Base-by-base conservation (phyloP, 2,888 invertebrate genomes). In the Stegophylla sp. region DNA sequence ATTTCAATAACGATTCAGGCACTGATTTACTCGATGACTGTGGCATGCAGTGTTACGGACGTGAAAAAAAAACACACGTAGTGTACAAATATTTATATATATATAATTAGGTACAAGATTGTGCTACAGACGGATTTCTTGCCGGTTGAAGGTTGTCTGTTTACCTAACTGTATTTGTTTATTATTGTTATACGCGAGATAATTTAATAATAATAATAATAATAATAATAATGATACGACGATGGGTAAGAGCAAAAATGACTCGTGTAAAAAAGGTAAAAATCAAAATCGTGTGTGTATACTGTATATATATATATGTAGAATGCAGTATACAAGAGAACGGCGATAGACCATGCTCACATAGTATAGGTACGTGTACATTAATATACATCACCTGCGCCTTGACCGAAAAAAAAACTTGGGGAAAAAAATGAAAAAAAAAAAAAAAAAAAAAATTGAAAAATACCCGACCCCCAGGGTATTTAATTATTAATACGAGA, bases 361-460 rank as follows among this genome's bases (percentile, higher is more conserved):
- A n/a, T n/a, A n/a, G 34, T 34, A 34, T 34, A 34, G 0, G 17
- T 43, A n/a, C 10, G 13, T 41, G 7, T 10, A 64, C 23, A 66
- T 56, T 77, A 79, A 59, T 69, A 59, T 17, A 61, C 79, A 79
- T 79, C 79, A 79, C 79, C 79, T 79, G 79, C 71, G 34, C n/a
- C n/a, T 61, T 9, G 59, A 23, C 41, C 34, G 56, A 43, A 53
- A 48, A 66, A 43, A n/a, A n/a, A n/a, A n/a, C n/a, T n/a, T n/a
- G n/a, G n/a, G n/a, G n/a, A n/a, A n/a, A n/a, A n/a, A n/a, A n/a
- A n/a, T n/a, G n/a, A n/a, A n/a, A n/a, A n/a, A 23, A 53, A 56
- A 72, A 41, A 56, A 51, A 51, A 66, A 45, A 9, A 59, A 28
- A 20, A 20, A 23, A 13, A 28, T 28, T 3, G 2, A 59, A 59